Evolutionary conservation across 92 coral and sea anemone genomes (phyloP).

Genomic region (Scolanthus callimorphus): DNA sequence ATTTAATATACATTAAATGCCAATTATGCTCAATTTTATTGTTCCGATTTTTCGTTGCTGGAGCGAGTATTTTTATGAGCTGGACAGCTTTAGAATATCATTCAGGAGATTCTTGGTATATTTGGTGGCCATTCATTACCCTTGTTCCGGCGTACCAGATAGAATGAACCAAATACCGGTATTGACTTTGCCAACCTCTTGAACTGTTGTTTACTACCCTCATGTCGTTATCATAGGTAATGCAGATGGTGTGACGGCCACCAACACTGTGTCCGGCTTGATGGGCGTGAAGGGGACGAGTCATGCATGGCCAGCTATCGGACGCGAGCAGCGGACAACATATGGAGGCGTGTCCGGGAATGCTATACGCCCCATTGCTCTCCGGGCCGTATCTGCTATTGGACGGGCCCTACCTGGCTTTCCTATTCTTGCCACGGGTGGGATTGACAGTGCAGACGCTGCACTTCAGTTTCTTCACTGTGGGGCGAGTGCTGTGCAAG

Average conservation of each 20-base stretch:
- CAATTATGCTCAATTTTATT: no score
- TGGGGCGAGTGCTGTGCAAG: conserved; percentile 97
- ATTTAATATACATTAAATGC: no score
- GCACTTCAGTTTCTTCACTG: conserved; percentile 93
- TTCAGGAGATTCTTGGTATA: no score
- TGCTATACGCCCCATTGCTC: conserved; percentile 93
- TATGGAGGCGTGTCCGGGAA: conserved; percentile 99
- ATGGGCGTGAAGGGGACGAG: conserved; percentile 79
- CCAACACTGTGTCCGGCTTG: conserved; percentile 97
- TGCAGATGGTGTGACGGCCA: conserved; percentile 98
- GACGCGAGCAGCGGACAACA: conserved; percentile 73
- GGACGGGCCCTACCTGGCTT: conserved; percentile 86
- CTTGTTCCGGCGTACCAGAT: no score
- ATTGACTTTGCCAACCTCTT: no score
- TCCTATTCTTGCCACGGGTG: conserved; percentile 98
- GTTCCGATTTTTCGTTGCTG: no score
- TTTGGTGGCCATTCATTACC: no score
- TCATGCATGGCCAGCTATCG: conserved; percentile 89
- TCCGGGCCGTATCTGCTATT: conserved; percentile 97
- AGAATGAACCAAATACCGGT: no score
- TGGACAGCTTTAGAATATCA: no score
- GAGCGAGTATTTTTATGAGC: no score
- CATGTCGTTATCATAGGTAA: conserved; percentile 76
- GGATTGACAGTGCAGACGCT: conserved; percentile 96
- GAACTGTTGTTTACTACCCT: no score